A percentile compares a stretch with the other conserved stretches of the same genome.
Evolutionary conservation across 2,797 vertebrate genomes (phyloP).

Genomic region (Cynopterus sphinx): DNA sequence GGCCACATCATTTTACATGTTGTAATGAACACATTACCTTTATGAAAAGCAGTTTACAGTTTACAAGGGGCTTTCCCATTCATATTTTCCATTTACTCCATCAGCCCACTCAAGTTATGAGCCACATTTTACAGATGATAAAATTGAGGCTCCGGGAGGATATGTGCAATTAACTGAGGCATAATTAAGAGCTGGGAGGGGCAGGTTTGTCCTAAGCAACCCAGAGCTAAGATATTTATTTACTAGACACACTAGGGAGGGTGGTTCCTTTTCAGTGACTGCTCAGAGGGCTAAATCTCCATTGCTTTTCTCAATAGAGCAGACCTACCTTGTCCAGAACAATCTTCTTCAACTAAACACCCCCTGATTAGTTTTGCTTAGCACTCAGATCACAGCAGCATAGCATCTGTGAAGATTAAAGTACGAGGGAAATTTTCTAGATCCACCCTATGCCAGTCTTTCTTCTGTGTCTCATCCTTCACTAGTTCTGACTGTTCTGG

Average conservation of each 20-base stretch:
- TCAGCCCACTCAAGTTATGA: conserved; percentile 24
- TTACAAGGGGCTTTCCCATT: conserved; percentile 18
- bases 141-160: conserved; percentile 49
- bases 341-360: neutral
- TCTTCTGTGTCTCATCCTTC: neutral
- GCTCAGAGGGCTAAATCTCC: neutral
- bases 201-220: conserved; percentile 32
- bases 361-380: neutral
- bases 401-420: neutral
- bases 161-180: conserved; percentile 17
- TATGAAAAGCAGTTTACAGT: conserved; percentile 37
- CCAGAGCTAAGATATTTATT: neutral
- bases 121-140: conserved; percentile 50
- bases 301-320: neutral
- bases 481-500: neutral
- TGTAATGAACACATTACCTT: neutral
- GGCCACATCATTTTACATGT: neutral
- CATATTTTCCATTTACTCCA: conserved; percentile 20
- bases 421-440: neutral
- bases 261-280: neutral
- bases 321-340: neutral
- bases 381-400: neutral
- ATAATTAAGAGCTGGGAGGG: conserved; percentile 22
- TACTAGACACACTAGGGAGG: neutral
- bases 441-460: neutral